Evolutionary conservation across 2,797 vertebrate genomes (phyloP), one percentile per base, ranked within the genome.

Genomic region (Sebastes hubbsi): DNA sequence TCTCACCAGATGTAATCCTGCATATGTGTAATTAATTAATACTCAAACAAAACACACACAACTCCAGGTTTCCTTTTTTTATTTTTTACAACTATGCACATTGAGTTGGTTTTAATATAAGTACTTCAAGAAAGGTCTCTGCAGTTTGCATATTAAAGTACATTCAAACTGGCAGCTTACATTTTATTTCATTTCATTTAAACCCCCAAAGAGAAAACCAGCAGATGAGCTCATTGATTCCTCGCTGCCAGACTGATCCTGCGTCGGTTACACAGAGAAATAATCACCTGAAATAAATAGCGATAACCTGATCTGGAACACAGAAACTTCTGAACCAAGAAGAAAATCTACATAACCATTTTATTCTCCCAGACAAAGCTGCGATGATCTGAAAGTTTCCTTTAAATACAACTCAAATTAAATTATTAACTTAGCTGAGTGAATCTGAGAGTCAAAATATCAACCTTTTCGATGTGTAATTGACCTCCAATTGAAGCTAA

Each of bases 31-130:
- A 42, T 2, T 49, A 24, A 32, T 66, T 13, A 59, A 1, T 56
- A 12, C 24, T 20, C 4, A 12, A 79, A 58, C 11, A 29, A 80
- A 27, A 63, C 22, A 68, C 27, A 68, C 27, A 69, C 22, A 66
- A 54, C 46, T 22, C 25, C 9, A 34, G 1, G 9, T 82, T 78
- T 80, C 2, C 1, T 7, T 75, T 75, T 87, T 87, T 77, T 71
- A 83, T 86, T 87, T 60, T 88, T 78, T 79, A 78, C 70, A 89
- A 10, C 16, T 80, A 54, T 77, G 56, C 46, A 79, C 81, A 87
- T 72, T 4, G 25, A 71, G 38, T 69, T 46, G 1, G 2, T 30
- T 85, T 77, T 13, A 72, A 59, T 34, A 66, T 61, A 75, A 2
- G 65, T 22, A 22, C 61, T 25, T 61, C 30, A 54, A 84, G 49